Evolutionary conservation across 2,888 invertebrate genomes (phyloP).

Genomic region (Salpingus planirostris): DNA sequence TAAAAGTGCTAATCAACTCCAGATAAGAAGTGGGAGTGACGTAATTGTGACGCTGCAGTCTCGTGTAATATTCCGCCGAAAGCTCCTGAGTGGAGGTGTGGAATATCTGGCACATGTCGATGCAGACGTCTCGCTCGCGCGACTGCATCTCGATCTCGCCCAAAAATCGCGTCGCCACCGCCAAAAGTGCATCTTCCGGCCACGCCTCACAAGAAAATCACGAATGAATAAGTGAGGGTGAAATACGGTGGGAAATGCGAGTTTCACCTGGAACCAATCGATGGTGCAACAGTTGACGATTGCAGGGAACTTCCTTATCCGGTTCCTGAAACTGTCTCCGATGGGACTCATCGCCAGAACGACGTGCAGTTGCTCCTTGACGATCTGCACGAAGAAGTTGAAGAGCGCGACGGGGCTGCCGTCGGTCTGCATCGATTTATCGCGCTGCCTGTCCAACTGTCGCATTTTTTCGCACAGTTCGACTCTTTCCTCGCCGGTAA

Average conservation of each 20-base stretch:
- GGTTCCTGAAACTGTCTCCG: slow-evolving; percentile 72
- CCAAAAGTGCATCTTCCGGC: slow-evolving; percentile 87
- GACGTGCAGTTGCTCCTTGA: slow-evolving; percentile 84
- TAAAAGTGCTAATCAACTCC: slow-evolving; percentile 86
- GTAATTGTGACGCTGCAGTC: slow-evolving; percentile 72
- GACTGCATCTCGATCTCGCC: slow-evolving; percentile 69
- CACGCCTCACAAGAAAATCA: slow-evolving; percentile 65
- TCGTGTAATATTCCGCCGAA: slow-evolving; percentile 54
- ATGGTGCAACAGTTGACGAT: slow-evolving; percentile 93
- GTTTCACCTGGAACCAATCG: slow-evolving; percentile 78
- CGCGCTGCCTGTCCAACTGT: slow-evolving; percentile 78
- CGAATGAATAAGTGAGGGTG: no score
- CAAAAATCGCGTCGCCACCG: slow-evolving; percentile 78
- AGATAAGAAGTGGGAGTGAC: slow-evolving; percentile 91
- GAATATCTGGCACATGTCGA: slow-evolving; percentile 83
- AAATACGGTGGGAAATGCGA: no score
- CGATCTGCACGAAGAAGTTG: slow-evolving; percentile 81
- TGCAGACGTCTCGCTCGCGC: slow-evolving; percentile 66
- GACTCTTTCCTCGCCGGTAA: slow-evolving; percentile 73
- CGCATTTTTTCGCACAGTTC: slow-evolving; percentile 93
- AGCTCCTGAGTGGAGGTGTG: slow-evolving; percentile 73
- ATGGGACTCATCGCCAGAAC: slow-evolving; percentile 87
- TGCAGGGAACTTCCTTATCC: slow-evolving; percentile 84
- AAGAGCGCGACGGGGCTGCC: slow-evolving; percentile 85
- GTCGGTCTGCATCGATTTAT: slow-evolving; percentile 82